Evolutionary conservation across 1,140 invertebrate species (phyloP), one percentile per base, ranked within the genome.

Genomic region (Paraescarpia echinospica): DNA sequence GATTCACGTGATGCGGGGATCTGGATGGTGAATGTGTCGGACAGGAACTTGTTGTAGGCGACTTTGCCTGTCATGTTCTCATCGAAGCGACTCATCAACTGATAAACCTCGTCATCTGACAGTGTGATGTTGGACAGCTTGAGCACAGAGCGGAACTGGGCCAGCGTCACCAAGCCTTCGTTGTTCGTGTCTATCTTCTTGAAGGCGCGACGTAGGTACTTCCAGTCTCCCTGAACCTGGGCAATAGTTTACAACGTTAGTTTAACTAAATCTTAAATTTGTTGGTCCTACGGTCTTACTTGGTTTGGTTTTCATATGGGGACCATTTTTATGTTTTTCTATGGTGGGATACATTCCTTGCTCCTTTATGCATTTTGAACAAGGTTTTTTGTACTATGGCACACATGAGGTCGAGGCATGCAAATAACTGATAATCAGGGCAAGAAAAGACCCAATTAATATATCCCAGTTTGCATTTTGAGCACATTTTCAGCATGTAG

Each of bases 21-120:
- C 34, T 41, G 34, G 4, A 90, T 22, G n/a, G 94, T 95, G 41
- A 95, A 94, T n/a, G 95, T 95, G 92, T 95, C 95, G n/a, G 95
- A 94, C 31, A 96, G 94, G 93, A 96, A 96, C 92, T 95, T 94
- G 89, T 95, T 94, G 92, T 96, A 96, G 14, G 94, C 93, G 33
- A 96, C 95, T 93, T 95, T 95, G 35, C 95, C 95, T 0, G 94
- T 93, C 94, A 96, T 94, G 93, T 95, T 94, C 35, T 95, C 93
- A 93, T 96, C 95, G 93, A 96, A 96, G 92, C 94, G 94, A 34
- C 94, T 94, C 93, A 96, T 94, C 77, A 96, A 94, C 89, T 96
- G 95, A 92, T 96, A 96, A 1, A 96, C 95, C 92, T 96, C 96
- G 22, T 96, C 96, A 92, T 96, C 95, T 91, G 95, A 94, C 27